These are phyloP conservation scores for Schizotus pectinicornis DNA, from an alignment of 2,888 invertebrate genomes.

Conservation along the genomic window DNA sequence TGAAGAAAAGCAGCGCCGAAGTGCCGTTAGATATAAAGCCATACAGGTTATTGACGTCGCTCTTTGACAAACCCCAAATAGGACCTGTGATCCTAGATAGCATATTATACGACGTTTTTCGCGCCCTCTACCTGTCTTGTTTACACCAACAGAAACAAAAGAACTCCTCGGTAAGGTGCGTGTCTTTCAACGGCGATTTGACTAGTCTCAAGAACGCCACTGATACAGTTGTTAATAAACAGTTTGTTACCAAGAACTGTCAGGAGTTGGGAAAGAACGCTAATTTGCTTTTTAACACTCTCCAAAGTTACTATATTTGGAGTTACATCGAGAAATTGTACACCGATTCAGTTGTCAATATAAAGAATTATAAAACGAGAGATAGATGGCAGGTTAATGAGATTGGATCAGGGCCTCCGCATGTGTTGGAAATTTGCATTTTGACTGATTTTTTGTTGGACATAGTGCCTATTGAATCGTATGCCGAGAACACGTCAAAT, in stretches of 20 bases:
- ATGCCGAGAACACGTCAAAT: slow-evolving; percentile 77
- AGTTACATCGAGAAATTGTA: slow-evolving; percentile 74
- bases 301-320: slow-evolving; percentile 89
- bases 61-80: slow-evolving; percentile 87
- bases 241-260: slow-evolving; percentile 58
- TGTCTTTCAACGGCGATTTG: slow-evolving; percentile 56
- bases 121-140: slow-evolving; percentile 64
- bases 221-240: slow-evolving; percentile 48
- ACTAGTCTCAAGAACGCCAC: slow-evolving; percentile 52
- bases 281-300: slow-evolving; percentile 80
- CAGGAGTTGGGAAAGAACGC: slow-evolving; percentile 82
- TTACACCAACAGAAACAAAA: slow-evolving; percentile 57
- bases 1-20: slow-evolving; percentile 63
- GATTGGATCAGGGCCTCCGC: slow-evolving; percentile 70
- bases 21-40: slow-evolving; percentile 69
- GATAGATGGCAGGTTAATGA: slow-evolving; percentile 54
- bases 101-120: slow-evolving; percentile 79
- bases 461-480: slow-evolving; percentile 76
- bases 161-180: slow-evolving; percentile 50
- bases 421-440: slow-evolving; percentile 72
- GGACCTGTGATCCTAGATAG: slow-evolving; percentile 79
- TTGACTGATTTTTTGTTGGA: slow-evolving; percentile 78
- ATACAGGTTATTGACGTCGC: slow-evolving; percentile 80
- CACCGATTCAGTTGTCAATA: slow-evolving; percentile 57
- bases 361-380: slow-evolving; percentile 48